Evolutionary conservation across 2,113 vertebrate species (phyloP).

Genomic region (Piaya cayana): DNA sequence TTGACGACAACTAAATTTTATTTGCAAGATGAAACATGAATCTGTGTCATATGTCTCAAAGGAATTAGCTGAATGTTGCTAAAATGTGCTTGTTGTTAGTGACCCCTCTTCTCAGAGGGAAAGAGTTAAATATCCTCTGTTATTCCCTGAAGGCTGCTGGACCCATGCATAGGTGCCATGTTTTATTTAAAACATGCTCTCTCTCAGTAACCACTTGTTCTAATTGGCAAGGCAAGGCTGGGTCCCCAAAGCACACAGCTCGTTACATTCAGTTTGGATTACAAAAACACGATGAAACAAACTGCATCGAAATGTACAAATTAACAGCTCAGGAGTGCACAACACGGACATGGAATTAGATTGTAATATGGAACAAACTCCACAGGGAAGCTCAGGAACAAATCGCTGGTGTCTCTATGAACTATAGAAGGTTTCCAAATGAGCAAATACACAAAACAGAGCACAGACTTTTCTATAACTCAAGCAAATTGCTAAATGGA

Average conservation of each 20-base stretch:
- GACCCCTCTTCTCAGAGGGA: conserved; percentile 22
- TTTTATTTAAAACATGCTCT: conserved; percentile 83
- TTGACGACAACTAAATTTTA: neutral
- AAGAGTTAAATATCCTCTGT: conserved; percentile 72
- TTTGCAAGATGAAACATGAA: conserved; percentile 5
- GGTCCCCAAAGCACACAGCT: conserved; percentile 82
- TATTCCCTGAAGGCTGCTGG: conserved; percentile 56
- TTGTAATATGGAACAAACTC: conserved; percentile 76
- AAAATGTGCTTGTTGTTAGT: neutral
- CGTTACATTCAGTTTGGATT: conserved; percentile 82
- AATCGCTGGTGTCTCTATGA: conserved; percentile 74
- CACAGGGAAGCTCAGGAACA: conserved; percentile 72
- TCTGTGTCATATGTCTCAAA: neutral
- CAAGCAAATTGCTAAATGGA: conserved; percentile 68
- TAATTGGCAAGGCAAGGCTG: conserved; percentile 83
- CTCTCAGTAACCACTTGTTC: conserved; percentile 81
- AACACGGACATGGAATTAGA: conserved; percentile 75
- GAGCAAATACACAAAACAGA: conserved; percentile 68
- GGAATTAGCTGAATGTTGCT: neutral
- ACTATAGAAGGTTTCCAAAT: conserved; percentile 74
- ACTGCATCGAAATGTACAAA: conserved; percentile 83
- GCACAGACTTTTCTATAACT: conserved; percentile 69
- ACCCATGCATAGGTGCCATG: conserved; percentile 73
- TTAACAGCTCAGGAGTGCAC: conserved; percentile 75
- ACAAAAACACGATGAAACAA: conserved; percentile 82